Conservation (phyloP, 1,140 invertebrate genomes). For the Drosophila sturtevanti region DNA sequence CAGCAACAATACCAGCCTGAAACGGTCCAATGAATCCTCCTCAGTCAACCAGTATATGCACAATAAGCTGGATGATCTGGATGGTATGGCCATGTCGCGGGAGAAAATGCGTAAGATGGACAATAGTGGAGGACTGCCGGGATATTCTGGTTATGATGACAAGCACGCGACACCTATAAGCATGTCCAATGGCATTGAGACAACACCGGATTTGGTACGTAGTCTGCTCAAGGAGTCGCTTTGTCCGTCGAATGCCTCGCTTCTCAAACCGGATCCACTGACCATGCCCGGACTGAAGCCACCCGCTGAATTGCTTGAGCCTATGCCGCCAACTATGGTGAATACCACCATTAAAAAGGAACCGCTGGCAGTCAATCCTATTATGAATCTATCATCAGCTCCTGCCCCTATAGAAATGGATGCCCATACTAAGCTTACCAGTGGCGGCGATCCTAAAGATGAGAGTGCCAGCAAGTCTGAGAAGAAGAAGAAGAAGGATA, state of each 20-base stretch:
- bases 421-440: constrained; percentile 44
- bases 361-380: constrained; percentile 7
- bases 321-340: constrained; percentile 39
- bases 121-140: constrained; percentile 38
- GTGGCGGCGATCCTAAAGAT: constrained; percentile 79
- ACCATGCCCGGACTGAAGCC: constrained; percentile 68
- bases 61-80: constrained; percentile 65
- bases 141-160: constrained; percentile 52
- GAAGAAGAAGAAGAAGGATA: constrained; percentile 87
- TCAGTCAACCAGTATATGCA: constrained; percentile 52
- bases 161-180: constrained; percentile 58
- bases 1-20: constrained; percentile 41
- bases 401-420: constrained; percentile 45
- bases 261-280: constrained; percentile 69
- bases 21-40: constrained; percentile 69
- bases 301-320: constrained; percentile 71
- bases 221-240: constrained; percentile 79
- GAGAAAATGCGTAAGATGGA: constrained; percentile 77
- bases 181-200: constrained; percentile 78
- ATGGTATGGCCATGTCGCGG: constrained; percentile 50
- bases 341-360: constrained; percentile 54
- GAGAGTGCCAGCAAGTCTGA: constrained; percentile 55
- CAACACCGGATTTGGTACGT: constrained; percentile 79
- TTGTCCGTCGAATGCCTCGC: constrained; percentile 60
- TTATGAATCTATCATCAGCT: constrained; percentile 12